A percentile compares a stretch with the other conserved stretches of the same genome.
These are phyloP conservation scores for Tenualosa thibaudeaui DNA, from an alignment of 2,797 vertebrate genomes.

Conservation along the genomic window DNA sequence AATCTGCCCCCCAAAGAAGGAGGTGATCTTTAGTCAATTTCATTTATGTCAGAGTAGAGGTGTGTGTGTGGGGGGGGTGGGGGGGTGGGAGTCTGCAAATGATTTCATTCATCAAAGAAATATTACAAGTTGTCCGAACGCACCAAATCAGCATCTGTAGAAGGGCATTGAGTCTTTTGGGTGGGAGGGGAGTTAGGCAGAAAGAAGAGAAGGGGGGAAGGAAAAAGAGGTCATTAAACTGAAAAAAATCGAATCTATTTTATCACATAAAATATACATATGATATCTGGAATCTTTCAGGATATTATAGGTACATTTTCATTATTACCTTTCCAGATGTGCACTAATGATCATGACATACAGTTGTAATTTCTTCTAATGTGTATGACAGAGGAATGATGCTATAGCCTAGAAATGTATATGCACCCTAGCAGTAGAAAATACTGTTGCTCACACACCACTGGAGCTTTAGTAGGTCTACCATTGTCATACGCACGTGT, in stretches of 20 bases:
- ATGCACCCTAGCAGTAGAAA: too few relatives aligned
- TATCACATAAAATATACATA: slow-evolving; percentile 56
- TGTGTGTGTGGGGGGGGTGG: slow-evolving; percentile 49
- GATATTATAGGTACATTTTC: slow-evolving; percentile 42
- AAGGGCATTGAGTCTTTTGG: background rate
- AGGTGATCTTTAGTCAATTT: slow-evolving; percentile 74
- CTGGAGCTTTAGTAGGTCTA: too few relatives aligned
- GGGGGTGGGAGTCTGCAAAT: slow-evolving; percentile 58
- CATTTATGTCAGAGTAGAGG: slow-evolving; percentile 64
- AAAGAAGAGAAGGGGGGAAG: slow-evolving; percentile 61
- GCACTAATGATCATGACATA: background rate
- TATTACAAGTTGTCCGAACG: slow-evolving; percentile 57
- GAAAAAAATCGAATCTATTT: slow-evolving; percentile 61
- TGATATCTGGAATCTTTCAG: slow-evolving; percentile 37
- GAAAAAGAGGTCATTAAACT: background rate
- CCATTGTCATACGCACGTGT: too few relatives aligned
- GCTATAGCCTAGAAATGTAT: background rate
- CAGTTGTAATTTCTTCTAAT: background rate
- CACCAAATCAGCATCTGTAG: slow-evolving; percentile 6
- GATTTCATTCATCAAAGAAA: slow-evolving; percentile 68
- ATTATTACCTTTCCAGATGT: background rate
- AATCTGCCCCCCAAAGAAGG: slow-evolving; percentile 66
- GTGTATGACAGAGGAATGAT: background rate
- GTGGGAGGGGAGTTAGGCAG: background rate
- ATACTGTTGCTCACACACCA: too few relatives aligned